Evolutionary conservation across 1,140 invertebrate species (phyloP).

Genomic region (Platorchestia sp.): DNA sequence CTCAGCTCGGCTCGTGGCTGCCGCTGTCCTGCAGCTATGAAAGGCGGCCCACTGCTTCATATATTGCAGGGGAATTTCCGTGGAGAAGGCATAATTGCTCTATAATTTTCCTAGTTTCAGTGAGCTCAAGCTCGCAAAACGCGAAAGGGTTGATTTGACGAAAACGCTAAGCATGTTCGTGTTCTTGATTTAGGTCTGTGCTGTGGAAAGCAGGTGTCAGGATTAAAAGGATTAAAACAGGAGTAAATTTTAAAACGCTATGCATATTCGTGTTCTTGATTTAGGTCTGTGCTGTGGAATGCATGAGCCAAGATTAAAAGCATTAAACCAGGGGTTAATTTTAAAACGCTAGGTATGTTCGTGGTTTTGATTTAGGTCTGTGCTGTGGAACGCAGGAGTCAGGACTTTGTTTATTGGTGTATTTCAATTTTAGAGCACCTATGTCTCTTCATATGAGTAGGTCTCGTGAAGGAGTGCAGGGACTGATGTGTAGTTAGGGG

Average conservation of each 20-base stretch:
- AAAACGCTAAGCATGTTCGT: background rate
- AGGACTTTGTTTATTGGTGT: background rate
- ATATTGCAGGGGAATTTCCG: background rate
- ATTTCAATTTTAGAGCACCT: background rate
- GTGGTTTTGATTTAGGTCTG: background rate
- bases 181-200: no score
- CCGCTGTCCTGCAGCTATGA: background rate
- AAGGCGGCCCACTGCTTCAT: background rate
- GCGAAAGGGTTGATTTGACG: background rate
- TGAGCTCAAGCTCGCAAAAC: background rate
- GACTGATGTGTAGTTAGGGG: no score
- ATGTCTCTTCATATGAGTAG: background rate
- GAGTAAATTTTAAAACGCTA: no score
- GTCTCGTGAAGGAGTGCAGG: no score
- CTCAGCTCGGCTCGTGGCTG: no score
- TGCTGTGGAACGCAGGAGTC: background rate
- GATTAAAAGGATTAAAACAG: no score
- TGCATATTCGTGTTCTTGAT: no score
- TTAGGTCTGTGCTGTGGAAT: no score
- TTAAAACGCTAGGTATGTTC: no score
- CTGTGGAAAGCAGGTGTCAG: no score
- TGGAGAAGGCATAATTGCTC: background rate
- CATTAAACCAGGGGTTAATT: no score
- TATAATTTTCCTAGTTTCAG: constrained; percentile 21
- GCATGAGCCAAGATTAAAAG: no score